These are phyloP conservation scores for Urocitellus parryii DNA, from an alignment of 2,113 vertebrate species.

Conservation along the genomic window DNA sequence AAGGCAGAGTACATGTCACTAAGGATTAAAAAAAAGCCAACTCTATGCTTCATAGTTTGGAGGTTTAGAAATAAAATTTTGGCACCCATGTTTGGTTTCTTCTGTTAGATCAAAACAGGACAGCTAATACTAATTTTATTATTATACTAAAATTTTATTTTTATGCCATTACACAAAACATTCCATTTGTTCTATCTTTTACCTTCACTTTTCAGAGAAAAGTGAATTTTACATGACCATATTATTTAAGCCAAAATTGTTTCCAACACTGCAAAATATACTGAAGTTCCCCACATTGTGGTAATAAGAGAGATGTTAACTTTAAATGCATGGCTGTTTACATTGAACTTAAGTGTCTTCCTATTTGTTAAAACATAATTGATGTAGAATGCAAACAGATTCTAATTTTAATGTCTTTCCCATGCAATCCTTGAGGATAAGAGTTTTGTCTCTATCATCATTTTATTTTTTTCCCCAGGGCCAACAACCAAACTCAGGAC, in stretches of 20 bases:
- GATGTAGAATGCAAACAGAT: constrained; percentile 10
- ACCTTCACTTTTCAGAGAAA: not conserved
- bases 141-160: constrained; percentile 50
- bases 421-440: not conserved
- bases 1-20: not conserved
- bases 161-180: constrained; percentile 20
- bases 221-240: not conserved
- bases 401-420: constrained; percentile 2
- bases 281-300: not conserved
- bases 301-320: constrained; percentile 8
- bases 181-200: not conserved
- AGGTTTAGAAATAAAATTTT: constrained; percentile 22
- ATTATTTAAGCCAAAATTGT: constrained; percentile 28
- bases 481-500: too few relatives aligned
- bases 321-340: not conserved
- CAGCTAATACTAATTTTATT: not conserved
- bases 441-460: not conserved
- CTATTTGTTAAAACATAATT: not conserved
- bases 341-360: not conserved
- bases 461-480: not conserved
- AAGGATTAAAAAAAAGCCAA: not conserved
- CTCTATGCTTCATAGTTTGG: not conserved
- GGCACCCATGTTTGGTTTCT: not conserved
- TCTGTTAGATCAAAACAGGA: not conserved
- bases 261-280: not conserved